Evolutionary conservation across 2,797 vertebrate genomes (phyloP).

Genomic region (Macrochelys suwanniensis): DNA sequence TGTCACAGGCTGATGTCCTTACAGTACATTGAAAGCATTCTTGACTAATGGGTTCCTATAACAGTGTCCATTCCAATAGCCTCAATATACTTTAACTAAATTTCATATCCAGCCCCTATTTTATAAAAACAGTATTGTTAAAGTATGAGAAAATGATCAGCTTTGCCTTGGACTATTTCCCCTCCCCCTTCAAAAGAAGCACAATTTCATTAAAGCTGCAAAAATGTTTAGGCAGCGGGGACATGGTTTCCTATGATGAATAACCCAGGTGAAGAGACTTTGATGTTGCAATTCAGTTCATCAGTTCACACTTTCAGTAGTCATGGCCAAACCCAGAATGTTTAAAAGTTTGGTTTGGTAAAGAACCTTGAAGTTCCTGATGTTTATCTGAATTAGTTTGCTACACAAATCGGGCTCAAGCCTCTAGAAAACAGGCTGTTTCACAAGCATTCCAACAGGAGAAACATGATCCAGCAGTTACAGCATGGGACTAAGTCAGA

Average conservation of each 20-base stretch:
- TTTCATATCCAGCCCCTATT: too few relatives aligned
- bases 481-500: not conserved
- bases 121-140: not conserved
- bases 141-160: not conserved
- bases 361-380: not conserved
- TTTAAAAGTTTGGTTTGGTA: not conserved
- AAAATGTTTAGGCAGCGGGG: not conserved
- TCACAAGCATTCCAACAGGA: not conserved
- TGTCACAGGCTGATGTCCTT: not conserved
- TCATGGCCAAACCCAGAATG: constrained; percentile 3
- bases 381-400: not conserved
- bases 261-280: not conserved
- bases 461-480: not conserved
- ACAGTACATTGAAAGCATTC: constrained; percentile 54
- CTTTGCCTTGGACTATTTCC: constrained; percentile 29
- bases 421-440: not conserved
- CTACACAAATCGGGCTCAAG: not conserved
- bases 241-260: constrained; percentile 26
- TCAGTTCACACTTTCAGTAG: not conserved
- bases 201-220: constrained; percentile 19
- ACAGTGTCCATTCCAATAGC: constrained; percentile 42
- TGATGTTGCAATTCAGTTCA: not conserved
- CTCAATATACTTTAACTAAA: not conserved
- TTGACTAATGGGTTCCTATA: constrained; percentile 23
- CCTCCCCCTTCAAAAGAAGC: constrained; percentile 39